phyloP scores from a whole-genome alignment of 2,797 vertebrate genomes.

The Urophycis tenuis region DNA sequence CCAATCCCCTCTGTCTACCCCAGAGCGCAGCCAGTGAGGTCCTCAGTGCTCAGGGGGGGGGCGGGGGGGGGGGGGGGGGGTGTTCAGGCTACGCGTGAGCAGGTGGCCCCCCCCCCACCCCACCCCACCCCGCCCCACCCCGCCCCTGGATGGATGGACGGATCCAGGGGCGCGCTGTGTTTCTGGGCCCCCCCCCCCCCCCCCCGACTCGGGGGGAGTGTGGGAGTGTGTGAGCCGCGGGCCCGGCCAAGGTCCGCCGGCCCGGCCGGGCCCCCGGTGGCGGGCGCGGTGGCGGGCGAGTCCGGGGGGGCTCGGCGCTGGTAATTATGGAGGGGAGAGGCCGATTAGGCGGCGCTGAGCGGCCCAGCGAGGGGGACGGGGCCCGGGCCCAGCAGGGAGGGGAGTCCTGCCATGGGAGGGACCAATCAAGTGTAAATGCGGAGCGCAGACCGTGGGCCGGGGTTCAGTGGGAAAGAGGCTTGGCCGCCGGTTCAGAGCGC shows the following conservation, averaged over 20 bases:
- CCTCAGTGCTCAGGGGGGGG: not conserved
- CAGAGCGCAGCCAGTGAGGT: slow-evolving; percentile 44
- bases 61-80: too few relatives aligned
- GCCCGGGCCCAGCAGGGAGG: slow-evolving; percentile 84
- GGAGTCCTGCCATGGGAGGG: slow-evolving; percentile 83
- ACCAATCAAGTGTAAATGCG: slow-evolving; percentile 97
- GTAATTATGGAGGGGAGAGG: slow-evolving; percentile 90
- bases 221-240: slow-evolving; percentile 33
- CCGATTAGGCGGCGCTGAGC: slow-evolving; percentile 85
- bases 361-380: slow-evolving; percentile 81
- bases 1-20: slow-evolving; percentile 43
- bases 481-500: slow-evolving; percentile 94
- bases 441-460: slow-evolving; percentile 87
- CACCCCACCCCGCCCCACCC: too few relatives aligned
- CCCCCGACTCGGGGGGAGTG: slow-evolving; percentile 23
- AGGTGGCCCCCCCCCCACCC: slow-evolving; percentile 53
- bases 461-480: slow-evolving; percentile 94
- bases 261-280: slow-evolving; percentile 54
- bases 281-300: slow-evolving; percentile 66
- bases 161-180: slow-evolving; percentile 32
- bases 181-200: too few relatives aligned
- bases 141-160: too few relatives aligned
- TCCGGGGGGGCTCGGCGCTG: slow-evolving; percentile 61
- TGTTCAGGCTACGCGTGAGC: slow-evolving; percentile 54
- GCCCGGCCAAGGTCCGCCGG: slow-evolving; percentile 46